These are phyloP conservation scores for Acridotheres tristis DNA, from an alignment of 2,797 vertebrate genomes.

Conservation along the genomic window DNA sequence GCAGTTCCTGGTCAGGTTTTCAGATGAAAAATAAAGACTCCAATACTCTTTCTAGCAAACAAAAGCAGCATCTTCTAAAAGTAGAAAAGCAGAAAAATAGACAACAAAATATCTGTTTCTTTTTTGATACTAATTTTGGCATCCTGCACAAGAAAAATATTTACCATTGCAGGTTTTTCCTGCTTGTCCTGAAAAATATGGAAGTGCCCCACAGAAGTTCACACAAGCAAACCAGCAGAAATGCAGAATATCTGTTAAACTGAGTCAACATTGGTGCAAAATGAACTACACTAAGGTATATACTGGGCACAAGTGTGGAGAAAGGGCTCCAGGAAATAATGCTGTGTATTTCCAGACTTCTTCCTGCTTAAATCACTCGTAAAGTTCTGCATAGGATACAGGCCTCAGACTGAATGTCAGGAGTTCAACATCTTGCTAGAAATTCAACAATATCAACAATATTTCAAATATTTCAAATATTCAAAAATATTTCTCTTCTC, in stretches of 20 bases:
- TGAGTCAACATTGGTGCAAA: background rate
- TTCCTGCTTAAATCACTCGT: background rate
- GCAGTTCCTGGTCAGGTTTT: background rate
- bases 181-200: background rate
- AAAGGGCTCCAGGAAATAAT: background rate
- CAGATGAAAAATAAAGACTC: background rate
- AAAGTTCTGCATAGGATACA: background rate
- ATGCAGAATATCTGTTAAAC: background rate
- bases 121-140: background rate
- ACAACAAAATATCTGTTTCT: background rate
- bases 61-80: background rate
- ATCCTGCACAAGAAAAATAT: background rate
- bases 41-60: background rate
- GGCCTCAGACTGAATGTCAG: background rate
- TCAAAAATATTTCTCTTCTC: background rate
- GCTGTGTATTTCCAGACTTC: background rate
- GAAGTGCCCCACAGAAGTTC: background rate
- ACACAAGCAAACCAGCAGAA: background rate
- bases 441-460: background rate
- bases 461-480: no score
- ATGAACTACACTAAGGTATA: background rate
- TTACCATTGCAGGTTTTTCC: background rate
- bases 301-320: background rate
- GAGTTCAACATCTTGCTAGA: background rate
- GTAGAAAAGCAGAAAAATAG: background rate